Percentiles rank a stretch among this genome's conserved stretches.
phyloP scores from a whole-genome alignment of 2,797 vertebrate genomes.

The Gymnothorax javanicus region DNA sequence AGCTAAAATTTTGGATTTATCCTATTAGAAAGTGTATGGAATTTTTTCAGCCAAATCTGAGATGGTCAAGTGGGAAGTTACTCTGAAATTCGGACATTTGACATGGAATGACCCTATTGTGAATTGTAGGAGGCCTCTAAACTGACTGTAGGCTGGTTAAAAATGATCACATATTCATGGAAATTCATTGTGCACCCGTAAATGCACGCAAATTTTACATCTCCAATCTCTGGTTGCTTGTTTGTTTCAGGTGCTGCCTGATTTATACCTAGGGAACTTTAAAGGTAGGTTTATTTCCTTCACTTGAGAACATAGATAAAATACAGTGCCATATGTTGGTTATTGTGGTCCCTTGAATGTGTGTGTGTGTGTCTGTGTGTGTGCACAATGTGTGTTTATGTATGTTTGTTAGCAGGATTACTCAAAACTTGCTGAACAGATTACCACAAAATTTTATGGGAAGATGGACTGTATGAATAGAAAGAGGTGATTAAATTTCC shows the following conservation, averaged over 20 bases:
- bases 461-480: no score
- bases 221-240: conserved; percentile 42
- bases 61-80: no score
- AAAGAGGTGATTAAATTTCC: no score
- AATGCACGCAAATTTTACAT: not conserved
- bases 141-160: not conserved
- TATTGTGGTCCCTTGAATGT: not conserved
- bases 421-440: no score
- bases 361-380: no score
- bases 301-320: not conserved
- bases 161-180: not conserved
- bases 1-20: no score
- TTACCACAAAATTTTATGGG: no score
- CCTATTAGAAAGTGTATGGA: no score
- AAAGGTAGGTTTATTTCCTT: conserved; percentile 74
- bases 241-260: conserved; percentile 80
- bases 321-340: not conserved
- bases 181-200: not conserved
- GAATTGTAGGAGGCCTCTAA: not conserved
- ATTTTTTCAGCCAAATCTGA: no score
- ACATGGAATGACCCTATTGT: not conserved
- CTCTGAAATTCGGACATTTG: no score
- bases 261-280: conserved; percentile 87
- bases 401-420: no score
- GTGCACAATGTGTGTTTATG: no score